A percentile compares a stretch with the other conserved stretches of the same genome.
Evolutionary conservation across 2,113 vertebrate species (phyloP).

Genomic region (Seriola aureovittata): DNA sequence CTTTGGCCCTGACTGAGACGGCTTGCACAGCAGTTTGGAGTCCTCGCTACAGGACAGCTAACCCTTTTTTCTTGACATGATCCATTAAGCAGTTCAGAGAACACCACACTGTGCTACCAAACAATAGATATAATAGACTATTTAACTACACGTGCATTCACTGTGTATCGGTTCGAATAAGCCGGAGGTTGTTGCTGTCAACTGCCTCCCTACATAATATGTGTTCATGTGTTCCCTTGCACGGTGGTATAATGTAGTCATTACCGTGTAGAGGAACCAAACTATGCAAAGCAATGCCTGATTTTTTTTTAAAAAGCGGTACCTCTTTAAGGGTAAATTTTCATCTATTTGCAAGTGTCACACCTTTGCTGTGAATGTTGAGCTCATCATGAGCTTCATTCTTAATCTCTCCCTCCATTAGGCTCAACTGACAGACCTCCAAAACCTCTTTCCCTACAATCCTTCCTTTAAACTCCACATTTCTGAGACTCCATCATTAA

Average conservation of each 20-base stretch:
- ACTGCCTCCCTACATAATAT: neutral
- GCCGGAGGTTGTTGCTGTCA: neutral
- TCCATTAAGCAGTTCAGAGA: constrained; percentile 28
- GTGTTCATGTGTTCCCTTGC: neutral
- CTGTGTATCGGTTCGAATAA: neutral
- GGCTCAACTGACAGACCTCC: too few species aligned
- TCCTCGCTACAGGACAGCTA: neutral
- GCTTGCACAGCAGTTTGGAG: constrained; percentile 33
- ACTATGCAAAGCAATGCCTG: neutral
- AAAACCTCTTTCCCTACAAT: neutral
- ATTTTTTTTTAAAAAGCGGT: too few species aligned
- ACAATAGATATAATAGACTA: neutral
- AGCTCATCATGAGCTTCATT: too few species aligned
- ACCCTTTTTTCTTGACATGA: constrained; percentile 14
- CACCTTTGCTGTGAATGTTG: neutral
- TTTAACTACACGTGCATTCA: neutral
- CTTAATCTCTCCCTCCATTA: neutral
- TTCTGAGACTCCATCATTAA: neutral
- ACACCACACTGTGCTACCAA: neutral
- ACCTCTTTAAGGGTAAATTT: too few species aligned
- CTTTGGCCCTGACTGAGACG: constrained; percentile 5
- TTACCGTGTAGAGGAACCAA: neutral
- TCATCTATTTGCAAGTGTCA: neutral
- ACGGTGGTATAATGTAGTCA: neutral
- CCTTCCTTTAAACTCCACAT: neutral